Conservation (phyloP, 2,888 invertebrate species). For the Drosophila formosana region DNA sequence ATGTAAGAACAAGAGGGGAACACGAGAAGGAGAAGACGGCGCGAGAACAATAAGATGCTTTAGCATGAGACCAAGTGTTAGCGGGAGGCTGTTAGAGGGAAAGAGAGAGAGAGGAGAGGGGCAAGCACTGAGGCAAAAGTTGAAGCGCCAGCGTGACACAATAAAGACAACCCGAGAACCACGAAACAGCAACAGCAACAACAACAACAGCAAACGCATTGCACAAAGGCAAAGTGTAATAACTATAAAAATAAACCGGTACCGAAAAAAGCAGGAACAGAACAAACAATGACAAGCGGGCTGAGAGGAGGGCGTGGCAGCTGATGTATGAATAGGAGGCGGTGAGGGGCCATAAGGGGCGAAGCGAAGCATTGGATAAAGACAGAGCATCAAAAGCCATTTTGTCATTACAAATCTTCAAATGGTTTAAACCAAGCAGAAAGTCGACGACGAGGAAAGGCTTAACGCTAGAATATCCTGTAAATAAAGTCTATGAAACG, state of each 20-base stretch:
- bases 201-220: slow-evolving; percentile 34
- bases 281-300: slow-evolving; percentile 23
- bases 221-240: slow-evolving; percentile 70
- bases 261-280: slow-evolving; percentile 45
- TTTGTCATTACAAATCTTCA: slow-evolving; percentile 76
- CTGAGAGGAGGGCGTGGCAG: background rate
- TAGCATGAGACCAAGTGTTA: slow-evolving; percentile 30
- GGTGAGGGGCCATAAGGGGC: background rate
- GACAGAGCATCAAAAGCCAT: slow-evolving; percentile 54
- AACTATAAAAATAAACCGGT: slow-evolving; percentile 74
- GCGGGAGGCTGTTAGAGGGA: slow-evolving; percentile 14
- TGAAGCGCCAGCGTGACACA: slow-evolving; percentile 71
- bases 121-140: slow-evolving; percentile 58
- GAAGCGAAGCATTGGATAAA: slow-evolving; percentile 18
- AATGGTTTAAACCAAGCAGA: slow-evolving; percentile 39
- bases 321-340: background rate
- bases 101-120: background rate
- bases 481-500: background rate
- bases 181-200: slow-evolving; percentile 21
- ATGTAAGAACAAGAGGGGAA: slow-evolving; percentile 24
- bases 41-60: slow-evolving; percentile 73
- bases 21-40: background rate
- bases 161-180: slow-evolving; percentile 63
- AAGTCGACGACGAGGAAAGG: background rate
- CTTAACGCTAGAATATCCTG: slow-evolving; percentile 6